A percentile compares a stretch with the other conserved stretches of the same genome.
Evolutionary conservation across 2,113 vertebrate genomes (phyloP).

Genomic region (Oreochromis aureus): DNA sequence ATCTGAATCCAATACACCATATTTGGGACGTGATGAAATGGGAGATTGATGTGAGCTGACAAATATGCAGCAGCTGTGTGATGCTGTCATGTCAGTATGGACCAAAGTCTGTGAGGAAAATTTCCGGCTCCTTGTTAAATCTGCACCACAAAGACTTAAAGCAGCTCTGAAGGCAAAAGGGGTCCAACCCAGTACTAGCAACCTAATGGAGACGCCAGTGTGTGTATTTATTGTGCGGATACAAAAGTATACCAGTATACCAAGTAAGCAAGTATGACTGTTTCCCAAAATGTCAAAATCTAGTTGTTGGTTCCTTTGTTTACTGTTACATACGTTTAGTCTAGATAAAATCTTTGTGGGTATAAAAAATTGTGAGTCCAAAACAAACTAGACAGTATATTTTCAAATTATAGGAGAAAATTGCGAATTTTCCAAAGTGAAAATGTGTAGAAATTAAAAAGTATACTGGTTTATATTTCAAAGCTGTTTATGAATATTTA

Average conservation of each 20-base stretch:
- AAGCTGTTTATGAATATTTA: constrained; percentile 5
- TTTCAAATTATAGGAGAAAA: not conserved
- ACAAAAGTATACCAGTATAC: not conserved
- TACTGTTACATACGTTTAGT: not conserved
- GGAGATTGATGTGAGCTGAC: not conserved
- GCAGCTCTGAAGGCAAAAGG: not conserved
- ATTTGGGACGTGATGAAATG: not conserved
- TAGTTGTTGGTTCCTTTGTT: not conserved
- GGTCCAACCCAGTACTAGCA: not conserved
- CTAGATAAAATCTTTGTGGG: not conserved
- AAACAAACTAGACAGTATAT: not conserved
- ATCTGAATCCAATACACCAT: not conserved
- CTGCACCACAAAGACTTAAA: not conserved
- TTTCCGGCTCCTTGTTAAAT: not conserved
- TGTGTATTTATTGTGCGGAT: not conserved
- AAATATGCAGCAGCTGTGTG: not conserved
- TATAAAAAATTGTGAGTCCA: not conserved
- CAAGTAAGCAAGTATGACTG: not conserved
- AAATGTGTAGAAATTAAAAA: not conserved
- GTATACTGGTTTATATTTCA: not conserved
- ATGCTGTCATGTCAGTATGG: not conserved
- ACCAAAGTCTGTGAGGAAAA: not conserved
- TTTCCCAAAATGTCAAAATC: not conserved
- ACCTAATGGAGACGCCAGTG: not conserved
- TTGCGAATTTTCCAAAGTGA: not conserved